A percentile compares a stretch with the other conserved stretches of the same genome.
phyloP scores from a whole-genome alignment of 2,888 invertebrate species.

The Stomorhina lunata region DNA sequence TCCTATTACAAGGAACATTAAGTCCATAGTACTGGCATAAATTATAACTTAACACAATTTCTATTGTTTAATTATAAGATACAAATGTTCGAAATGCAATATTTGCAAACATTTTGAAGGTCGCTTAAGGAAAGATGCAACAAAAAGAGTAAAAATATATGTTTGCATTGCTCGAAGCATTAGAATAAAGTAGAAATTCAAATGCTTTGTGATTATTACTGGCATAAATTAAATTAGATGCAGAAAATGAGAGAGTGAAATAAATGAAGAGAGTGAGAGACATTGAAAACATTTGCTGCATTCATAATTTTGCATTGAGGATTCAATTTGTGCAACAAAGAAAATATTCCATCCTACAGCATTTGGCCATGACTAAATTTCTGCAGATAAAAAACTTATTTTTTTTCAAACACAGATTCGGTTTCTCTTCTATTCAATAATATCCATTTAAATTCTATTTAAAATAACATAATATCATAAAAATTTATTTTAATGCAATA shows the following conservation, averaged over 20 bases:
- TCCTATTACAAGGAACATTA: too few species aligned
- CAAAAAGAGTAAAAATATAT: not conserved
- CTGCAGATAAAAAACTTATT: not conserved
- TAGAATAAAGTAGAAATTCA: not conserved
- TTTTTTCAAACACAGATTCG: too few species aligned
- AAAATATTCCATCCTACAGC: not conserved
- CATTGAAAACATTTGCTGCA: not conserved
- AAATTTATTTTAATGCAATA: conserved; percentile 6
- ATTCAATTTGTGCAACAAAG: not conserved
- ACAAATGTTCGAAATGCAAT: not conserved
- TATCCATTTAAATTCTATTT: conserved; percentile 2
- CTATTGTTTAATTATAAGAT: not conserved
- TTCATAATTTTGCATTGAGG: not conserved
- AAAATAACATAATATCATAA: not conserved
- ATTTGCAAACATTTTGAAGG: not conserved
- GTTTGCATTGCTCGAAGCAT: not conserved
- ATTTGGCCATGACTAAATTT: conserved; percentile 11
- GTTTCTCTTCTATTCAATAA: not conserved
- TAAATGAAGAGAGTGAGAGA: not conserved
- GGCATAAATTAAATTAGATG: not conserved
- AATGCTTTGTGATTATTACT: not conserved
- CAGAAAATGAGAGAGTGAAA: not conserved
- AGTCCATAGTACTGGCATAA: too few species aligned
- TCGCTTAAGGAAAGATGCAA: not conserved
- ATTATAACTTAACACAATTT: not conserved